Evolutionary conservation across 2,888 invertebrate genomes (phyloP).

Genomic region (Unio pictorum): DNA sequence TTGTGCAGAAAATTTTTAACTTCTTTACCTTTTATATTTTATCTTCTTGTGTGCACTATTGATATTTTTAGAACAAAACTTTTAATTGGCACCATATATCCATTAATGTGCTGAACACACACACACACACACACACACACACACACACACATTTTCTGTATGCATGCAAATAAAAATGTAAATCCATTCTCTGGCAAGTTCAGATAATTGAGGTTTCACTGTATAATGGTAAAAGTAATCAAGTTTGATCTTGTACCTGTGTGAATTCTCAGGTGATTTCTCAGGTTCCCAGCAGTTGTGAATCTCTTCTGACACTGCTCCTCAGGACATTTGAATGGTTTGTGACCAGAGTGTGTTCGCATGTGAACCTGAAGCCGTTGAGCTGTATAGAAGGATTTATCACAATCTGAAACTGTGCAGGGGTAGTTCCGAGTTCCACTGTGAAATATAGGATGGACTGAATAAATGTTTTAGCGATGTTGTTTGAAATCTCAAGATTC

Average conservation of each 20-base stretch:
- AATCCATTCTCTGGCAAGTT: too few species aligned
- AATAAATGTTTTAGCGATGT: conserved; percentile 73
- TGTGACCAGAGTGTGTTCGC: conserved; percentile 55
- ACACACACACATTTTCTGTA: neutral
- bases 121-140: too few species aligned
- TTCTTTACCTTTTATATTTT: too few species aligned
- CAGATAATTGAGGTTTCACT: too few species aligned
- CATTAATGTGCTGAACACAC: too few species aligned
- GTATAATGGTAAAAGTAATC: too few species aligned
- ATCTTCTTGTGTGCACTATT: too few species aligned
- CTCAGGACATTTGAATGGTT: conserved; percentile 43
- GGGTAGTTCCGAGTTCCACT: neutral
- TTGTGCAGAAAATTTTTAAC: too few species aligned
- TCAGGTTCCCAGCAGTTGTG: conserved; percentile 52
- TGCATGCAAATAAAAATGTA: too few species aligned
- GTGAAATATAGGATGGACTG: neutral
- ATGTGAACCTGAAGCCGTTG: conserved; percentile 58
- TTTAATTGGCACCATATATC: too few species aligned
- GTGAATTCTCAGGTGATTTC: conserved; percentile 51
- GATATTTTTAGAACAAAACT: too few species aligned
- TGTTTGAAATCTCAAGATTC: conserved; percentile 73
- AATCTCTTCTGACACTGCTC: conserved; percentile 36
- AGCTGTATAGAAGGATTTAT: conserved; percentile 55
- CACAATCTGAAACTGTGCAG: conserved; percentile 40
- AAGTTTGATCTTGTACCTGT: conserved; percentile 35